Percentiles rank a stretch among this genome's conserved stretches.
These are phyloP conservation scores for Ostrea denselamellosa DNA, from an alignment of 1,140 invertebrate species.

Conservation along the genomic window DNA sequence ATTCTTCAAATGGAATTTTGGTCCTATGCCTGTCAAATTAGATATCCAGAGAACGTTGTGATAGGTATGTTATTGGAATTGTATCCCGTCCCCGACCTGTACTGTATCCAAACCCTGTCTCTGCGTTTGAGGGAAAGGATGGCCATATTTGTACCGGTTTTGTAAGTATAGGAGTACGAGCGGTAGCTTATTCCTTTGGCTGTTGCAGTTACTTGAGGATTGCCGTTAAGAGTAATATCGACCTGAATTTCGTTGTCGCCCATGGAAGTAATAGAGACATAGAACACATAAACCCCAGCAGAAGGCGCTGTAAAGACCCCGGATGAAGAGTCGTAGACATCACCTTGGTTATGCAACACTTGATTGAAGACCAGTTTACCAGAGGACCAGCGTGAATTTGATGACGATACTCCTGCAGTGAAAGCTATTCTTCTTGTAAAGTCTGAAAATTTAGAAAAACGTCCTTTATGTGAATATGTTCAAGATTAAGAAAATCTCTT, in stretches of 20 bases:
- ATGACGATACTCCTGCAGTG: not conserved
- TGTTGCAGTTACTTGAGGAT: not conserved
- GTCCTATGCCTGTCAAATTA: not conserved
- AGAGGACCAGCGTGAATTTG: not conserved
- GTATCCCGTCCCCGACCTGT: not conserved
- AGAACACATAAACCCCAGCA: not conserved
- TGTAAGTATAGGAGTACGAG: not conserved
- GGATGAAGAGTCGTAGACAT: not conserved
- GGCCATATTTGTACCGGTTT: slow-evolving; percentile 2
- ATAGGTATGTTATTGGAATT: not conserved
- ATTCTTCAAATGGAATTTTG: too few relatives aligned
- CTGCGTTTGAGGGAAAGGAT: not conserved
- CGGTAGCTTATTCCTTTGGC: not conserved
- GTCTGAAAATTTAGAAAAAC: not conserved
- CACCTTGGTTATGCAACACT: not conserved
- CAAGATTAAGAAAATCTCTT: not conserved
- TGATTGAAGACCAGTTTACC: slow-evolving; percentile 17
- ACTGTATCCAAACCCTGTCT: not conserved
- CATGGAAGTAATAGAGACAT: not conserved
- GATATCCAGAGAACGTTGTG: slow-evolving; percentile 12
- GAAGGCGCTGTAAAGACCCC: slow-evolving; percentile 19
- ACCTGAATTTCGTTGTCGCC: not conserved
- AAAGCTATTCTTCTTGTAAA: not conserved
- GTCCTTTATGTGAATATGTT: not conserved
- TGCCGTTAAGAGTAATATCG: not conserved